Percentiles rank a stretch among this genome's conserved stretches.
These are phyloP conservation scores for Oreotrochilus melanogaster DNA, from an alignment of 2,113 vertebrate species.

Conservation along the genomic window DNA sequence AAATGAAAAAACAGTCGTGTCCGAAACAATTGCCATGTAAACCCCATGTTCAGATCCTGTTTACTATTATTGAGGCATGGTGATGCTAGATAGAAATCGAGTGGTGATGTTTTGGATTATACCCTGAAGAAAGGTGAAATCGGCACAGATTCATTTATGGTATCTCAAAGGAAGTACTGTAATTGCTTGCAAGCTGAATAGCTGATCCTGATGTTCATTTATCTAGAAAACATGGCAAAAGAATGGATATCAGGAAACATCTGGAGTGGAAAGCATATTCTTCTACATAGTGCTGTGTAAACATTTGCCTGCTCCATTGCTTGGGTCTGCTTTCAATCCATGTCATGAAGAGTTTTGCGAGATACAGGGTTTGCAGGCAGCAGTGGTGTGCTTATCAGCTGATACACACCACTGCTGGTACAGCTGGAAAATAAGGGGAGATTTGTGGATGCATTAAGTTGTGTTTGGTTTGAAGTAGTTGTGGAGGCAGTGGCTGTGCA, in stretches of 20 bases:
- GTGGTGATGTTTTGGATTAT: neutral
- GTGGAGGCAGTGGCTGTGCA: neutral
- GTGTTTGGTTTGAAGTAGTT: neutral
- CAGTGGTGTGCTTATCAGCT: neutral
- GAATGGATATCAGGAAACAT: neutral
- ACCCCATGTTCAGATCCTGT: neutral
- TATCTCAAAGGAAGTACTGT: neutral
- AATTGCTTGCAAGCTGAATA: neutral
- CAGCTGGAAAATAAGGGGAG: neutral
- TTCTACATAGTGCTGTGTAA: neutral
- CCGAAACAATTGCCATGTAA: neutral
- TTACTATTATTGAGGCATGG: neutral
- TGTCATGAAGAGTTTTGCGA: neutral
- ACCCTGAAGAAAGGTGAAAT: neutral
- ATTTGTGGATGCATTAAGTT: neutral
- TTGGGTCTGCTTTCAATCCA: neutral
- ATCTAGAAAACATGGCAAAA: neutral
- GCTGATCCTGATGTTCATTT: neutral
- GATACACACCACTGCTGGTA: neutral
- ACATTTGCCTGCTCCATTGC: neutral
- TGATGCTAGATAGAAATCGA: neutral
- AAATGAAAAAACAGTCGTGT: neutral
- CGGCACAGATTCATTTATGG: neutral
- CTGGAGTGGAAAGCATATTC: neutral
- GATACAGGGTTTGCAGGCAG: neutral